These are phyloP conservation scores for Agrypnia vestita DNA, from an alignment of 1,140 invertebrate genomes.

Conservation along the genomic window DNA sequence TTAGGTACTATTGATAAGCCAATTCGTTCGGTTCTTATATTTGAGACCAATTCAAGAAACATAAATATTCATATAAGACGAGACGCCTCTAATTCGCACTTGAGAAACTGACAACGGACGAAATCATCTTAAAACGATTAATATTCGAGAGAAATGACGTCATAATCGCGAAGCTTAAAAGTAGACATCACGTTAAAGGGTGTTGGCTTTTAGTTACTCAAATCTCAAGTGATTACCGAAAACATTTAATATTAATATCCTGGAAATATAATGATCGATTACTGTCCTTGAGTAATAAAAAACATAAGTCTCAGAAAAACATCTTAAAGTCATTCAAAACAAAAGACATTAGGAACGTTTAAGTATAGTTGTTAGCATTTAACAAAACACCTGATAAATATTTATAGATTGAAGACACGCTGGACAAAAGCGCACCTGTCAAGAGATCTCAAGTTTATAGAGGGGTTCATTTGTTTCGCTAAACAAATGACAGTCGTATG, in stretches of 20 bases:
- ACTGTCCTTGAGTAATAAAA: not conserved
- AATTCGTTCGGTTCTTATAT: too few relatives aligned
- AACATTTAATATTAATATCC: not conserved
- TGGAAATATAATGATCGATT: not conserved
- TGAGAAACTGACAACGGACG: too few relatives aligned
- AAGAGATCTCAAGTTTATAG: not conserved
- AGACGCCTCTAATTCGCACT: too few relatives aligned
- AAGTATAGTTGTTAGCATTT: not conserved
- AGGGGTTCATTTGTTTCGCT: slow-evolving; percentile 15
- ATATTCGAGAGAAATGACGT: too few relatives aligned
- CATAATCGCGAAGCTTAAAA: too few relatives aligned
- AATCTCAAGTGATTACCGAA: not conserved
- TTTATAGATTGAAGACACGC: not conserved
- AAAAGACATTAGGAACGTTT: not conserved
- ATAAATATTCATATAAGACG: too few relatives aligned
- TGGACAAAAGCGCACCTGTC: slow-evolving; percentile 36
- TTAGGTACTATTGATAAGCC: too few relatives aligned
- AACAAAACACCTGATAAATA: not conserved
- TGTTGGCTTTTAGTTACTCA: slow-evolving; percentile 2
- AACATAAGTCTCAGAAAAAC: not conserved
- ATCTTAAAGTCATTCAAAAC: too few relatives aligned
- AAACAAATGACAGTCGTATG: slow-evolving; percentile 5
- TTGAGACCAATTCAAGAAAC: too few relatives aligned
- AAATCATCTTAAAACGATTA: too few relatives aligned
- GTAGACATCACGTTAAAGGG: not conserved